Conservation (phyloP, 2,888 invertebrate genomes). For the Myathropa florea region DNA sequence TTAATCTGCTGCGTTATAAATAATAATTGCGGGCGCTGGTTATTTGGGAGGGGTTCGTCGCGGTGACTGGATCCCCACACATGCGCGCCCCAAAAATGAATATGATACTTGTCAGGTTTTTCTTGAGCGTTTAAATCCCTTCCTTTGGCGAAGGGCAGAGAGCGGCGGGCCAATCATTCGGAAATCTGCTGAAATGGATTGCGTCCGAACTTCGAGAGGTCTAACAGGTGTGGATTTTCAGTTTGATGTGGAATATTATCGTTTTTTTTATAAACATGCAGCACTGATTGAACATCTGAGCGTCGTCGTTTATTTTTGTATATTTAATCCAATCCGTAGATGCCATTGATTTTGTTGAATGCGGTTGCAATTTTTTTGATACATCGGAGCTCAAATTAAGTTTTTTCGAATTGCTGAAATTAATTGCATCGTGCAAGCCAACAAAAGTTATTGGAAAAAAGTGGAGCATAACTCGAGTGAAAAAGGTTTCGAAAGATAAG, state of each 20-base stretch:
- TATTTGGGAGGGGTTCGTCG: conserved; percentile 3
- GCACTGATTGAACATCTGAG: background rate
- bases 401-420: background rate
- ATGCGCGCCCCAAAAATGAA: background rate
- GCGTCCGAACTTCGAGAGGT: background rate
- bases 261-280: background rate
- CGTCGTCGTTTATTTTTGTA: background rate
- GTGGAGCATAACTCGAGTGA: background rate
- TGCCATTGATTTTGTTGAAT: background rate
- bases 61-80: background rate
- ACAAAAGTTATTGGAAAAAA: too few relatives aligned
- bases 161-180: too few relatives aligned
- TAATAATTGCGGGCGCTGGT: conserved; percentile 45
- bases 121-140: background rate
- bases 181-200: too few relatives aligned
- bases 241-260: background rate
- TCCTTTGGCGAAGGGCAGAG: too few relatives aligned
- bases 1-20: conserved; percentile 50
- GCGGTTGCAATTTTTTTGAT: background rate
- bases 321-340: background rate
- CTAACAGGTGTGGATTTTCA: background rate
- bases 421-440: background rate
- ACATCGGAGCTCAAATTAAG: background rate
- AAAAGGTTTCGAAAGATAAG: background rate
- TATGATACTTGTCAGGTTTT: background rate